Evolutionary conservation across 2,797 vertebrate species (phyloP), one percentile per base, ranked within the genome.

Genomic region (Uromys caudimaculatus): DNA sequence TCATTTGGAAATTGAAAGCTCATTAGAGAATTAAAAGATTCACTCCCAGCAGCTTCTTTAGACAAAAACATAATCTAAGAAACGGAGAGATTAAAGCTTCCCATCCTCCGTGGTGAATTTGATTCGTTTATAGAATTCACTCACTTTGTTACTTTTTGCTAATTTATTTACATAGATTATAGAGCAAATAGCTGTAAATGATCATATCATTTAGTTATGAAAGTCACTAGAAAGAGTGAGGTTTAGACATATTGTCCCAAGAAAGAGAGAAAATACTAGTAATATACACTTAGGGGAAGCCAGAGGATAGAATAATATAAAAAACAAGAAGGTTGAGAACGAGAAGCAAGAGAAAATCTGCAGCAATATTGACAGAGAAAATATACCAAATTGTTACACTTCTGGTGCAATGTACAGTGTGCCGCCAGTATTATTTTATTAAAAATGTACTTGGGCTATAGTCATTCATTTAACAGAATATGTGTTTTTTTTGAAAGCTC

Each of bases 401-500:
- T 77, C 89, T 14, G 44, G 27, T 16, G 3, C 47, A 56, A 9
- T 75, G 3, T 62, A 32, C 3, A 50, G 11, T 56, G 9, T n/a
- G 6, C 1, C 35, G 29, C 13, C 8, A 7, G 41, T 16, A 75
- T 54, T 56, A 44, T 41, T 64, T 81, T 44, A 27, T 4, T 52
- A 95, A 88, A 92, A 91, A 67, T 67, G 4, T 76, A n/a, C 64
- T 76, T 81, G 21, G 78, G 79, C 17, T 83, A 89, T 38, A 91
- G 17, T 71, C 85, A 89, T 52, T 67, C 52, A 88, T 87, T 87
- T 89, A 89, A 73, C 0, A 21, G 41, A 19, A 47, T 93, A 85
- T 83, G 92, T 89, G 24, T 79, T 67, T 21, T 35, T 38, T 58
- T 89, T 90, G 79, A 79, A 93, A 97, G 17, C 10, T 90, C 12